Evolutionary conservation across 2,113 vertebrate species (phyloP).

Genomic region (Ctenodactylus gundi): DNA sequence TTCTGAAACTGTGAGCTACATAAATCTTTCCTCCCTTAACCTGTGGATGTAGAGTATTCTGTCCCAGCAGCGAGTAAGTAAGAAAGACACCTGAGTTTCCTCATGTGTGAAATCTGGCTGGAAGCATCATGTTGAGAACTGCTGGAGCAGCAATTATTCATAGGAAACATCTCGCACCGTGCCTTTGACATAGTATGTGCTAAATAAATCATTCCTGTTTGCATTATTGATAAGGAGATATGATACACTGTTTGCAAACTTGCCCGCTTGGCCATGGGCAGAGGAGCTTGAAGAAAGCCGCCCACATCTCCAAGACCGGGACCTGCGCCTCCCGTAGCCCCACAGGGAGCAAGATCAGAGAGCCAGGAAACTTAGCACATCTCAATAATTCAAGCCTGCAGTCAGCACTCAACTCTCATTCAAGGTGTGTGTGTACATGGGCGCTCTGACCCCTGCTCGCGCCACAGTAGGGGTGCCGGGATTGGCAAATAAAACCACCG

Average conservation of each 20-base stretch:
- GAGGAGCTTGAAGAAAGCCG: no score
- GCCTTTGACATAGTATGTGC: not conserved
- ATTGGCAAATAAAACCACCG: not conserved
- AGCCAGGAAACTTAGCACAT: not conserved
- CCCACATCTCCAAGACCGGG: no score
- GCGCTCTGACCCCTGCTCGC: not conserved
- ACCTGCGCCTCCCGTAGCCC: not conserved
- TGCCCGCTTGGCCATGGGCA: not conserved
- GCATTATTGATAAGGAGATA: constrained; percentile 21
- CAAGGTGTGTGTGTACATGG: fast-evolving
- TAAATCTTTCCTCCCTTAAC: no score
- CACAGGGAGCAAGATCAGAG: fast-evolving
- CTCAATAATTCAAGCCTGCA: not conserved
- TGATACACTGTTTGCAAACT: not conserved
- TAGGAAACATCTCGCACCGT: not conserved
- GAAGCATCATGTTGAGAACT: not conserved
- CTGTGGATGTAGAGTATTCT: no score
- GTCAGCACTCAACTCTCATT: not conserved
- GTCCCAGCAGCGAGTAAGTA: no score
- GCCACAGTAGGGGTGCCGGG: fast-evolving
- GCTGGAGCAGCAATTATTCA: not conserved
- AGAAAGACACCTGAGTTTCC: not conserved
- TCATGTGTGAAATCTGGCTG: not conserved
- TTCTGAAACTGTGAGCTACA: no score
- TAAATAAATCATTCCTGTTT: constrained; percentile 33